Evolutionary conservation across 2,888 invertebrate genomes (phyloP).

Genomic region (Thysanoteuthis rhombus): DNA sequence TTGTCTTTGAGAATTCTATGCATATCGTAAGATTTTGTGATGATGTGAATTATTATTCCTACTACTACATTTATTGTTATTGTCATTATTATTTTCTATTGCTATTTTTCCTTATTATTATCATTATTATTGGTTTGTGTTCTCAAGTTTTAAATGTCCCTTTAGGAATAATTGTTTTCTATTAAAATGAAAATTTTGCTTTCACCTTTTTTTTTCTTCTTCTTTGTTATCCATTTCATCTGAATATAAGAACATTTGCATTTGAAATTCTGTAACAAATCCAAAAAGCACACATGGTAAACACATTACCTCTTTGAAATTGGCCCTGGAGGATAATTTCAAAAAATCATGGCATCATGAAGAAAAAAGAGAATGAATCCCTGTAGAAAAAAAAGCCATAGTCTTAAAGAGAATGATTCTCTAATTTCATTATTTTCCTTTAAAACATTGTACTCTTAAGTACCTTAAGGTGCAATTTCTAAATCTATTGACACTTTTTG

Average conservation of each 20-base stretch:
- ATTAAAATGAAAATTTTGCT: neutral
- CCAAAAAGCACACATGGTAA: neutral
- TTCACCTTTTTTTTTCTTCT: neutral
- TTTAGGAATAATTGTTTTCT: neutral
- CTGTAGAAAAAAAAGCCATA: neutral
- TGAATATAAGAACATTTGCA: neutral
- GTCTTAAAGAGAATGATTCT: neutral
- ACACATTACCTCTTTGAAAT: neutral
- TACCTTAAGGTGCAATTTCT: too few species aligned
- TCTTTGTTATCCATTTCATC: neutral
- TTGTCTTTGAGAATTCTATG: too few species aligned
- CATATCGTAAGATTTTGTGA: too few species aligned
- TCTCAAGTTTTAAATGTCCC: neutral
- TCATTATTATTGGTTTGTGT: neutral
- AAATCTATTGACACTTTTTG: too few species aligned
- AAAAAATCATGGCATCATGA: neutral
- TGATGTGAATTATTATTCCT: too few species aligned
- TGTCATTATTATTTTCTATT: too few species aligned
- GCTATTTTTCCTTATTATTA: too few species aligned
- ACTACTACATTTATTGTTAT: too few species aligned
- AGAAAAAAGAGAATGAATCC: neutral
- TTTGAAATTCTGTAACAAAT: neutral
- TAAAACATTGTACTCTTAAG: too few species aligned
- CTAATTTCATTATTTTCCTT: neutral
- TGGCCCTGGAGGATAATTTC: neutral